phyloP scores from a whole-genome alignment of 2,888 invertebrate species.

The Chloromyia formosa region DNA sequence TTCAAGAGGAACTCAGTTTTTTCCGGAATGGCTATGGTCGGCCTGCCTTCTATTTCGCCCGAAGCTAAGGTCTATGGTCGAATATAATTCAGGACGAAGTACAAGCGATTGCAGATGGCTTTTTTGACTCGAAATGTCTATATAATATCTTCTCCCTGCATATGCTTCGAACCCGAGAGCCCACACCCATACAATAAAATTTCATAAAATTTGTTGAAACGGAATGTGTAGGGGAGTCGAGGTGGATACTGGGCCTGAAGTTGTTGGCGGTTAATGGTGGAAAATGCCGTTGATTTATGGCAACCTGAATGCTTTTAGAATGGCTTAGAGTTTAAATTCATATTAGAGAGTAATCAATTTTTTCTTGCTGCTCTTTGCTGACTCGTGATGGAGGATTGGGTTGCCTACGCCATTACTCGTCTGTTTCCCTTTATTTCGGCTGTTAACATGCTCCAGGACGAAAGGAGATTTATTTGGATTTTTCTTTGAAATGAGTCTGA shows the following conservation, averaged over 20 bases:
- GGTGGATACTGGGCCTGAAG: background rate
- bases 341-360: constrained; percentile 46
- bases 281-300: constrained; percentile 36
- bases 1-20: background rate
- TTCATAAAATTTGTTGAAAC: constrained; percentile 16
- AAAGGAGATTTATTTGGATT: background rate
- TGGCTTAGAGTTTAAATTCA: constrained; percentile 44
- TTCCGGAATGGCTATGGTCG: background rate
- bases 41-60: background rate
- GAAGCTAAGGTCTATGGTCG: background rate
- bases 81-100: background rate
- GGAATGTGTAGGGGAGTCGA: background rate
- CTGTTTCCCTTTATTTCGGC: background rate
- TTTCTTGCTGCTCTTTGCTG: background rate
- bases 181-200: background rate
- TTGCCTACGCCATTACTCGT: background rate
- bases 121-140: constrained; percentile 27
- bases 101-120: constrained; percentile 24
- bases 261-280: constrained; percentile 22
- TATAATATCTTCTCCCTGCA: constrained; percentile 2
- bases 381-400: background rate
- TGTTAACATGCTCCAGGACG: background rate
- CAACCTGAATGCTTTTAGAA: constrained; percentile 27
- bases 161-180: background rate
- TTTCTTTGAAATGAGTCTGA: background rate